Evolutionary conservation across 2,113 vertebrate species (phyloP), one percentile per base, ranked within the genome.

Genomic region (Tachycineta bicolor): DNA sequence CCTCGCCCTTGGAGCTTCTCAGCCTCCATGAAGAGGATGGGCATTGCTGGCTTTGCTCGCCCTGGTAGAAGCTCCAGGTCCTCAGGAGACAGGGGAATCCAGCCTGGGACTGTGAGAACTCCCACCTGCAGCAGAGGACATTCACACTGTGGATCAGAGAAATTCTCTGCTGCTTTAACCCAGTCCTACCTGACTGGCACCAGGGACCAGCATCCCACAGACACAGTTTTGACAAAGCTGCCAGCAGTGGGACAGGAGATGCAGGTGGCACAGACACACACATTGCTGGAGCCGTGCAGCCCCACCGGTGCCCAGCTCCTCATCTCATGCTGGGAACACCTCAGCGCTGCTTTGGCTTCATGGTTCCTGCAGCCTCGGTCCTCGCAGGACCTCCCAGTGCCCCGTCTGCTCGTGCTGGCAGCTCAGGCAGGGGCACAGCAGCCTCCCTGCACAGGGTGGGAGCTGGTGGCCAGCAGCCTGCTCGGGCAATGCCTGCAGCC

Each of bases 281-380:
- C 1, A 0, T 18, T 49, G 20, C 18, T 22, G 56, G 24, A 28
- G 60, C 28, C 0, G 0, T 2, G 4, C 29, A 39, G 6, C 58
- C 76, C 41, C 53, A 29, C 12, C 16, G 1, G 11, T 13, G 12
- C 4, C 41, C 88, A 69, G 39, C 12, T 69, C 49, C 6, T 37
- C 49, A 12, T 4, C 62, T 44, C 2, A 0, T 22, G 44, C 49
- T 59, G 49, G 73, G 50, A 84, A 15, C 55, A 29, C 37, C 74
- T 75, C 44, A 50, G 71, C 58, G 6, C 56, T 3, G 0, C 56
- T 2, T 9, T 19, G 65, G 12, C 41, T 89, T 44, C 59, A 1
- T 1, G 4, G 4, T 50, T 18, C 23, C 47, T 33, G 47, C 68
- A 74, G 0, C 22, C 46, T 17, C 0, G 0, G 8, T 52, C 59